Conservation (phyloP, 1,140 invertebrate genomes). For the Ostrea edulis region DNA sequence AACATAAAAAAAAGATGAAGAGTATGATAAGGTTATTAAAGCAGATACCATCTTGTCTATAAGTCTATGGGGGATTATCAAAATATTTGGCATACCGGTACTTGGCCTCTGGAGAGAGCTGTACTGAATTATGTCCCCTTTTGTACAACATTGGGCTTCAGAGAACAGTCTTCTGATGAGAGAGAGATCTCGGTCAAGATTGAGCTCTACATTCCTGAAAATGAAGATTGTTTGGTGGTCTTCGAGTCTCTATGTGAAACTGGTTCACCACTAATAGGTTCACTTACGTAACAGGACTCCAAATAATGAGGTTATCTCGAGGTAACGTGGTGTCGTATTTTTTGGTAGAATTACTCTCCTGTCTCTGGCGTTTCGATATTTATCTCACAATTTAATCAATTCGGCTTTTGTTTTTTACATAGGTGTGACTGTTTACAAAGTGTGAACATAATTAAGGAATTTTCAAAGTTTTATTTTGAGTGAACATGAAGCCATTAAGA, state of each 20-base stretch:
- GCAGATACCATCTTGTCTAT: neutral
- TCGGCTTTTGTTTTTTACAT: neutral
- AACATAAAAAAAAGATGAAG: neutral
- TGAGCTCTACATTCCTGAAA: neutral
- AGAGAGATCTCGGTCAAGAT: neutral
- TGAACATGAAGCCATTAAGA: neutral
- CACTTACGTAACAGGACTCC: neutral
- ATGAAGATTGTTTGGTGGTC: neutral
- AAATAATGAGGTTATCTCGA: neutral
- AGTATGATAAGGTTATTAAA: neutral
- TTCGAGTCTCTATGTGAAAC: neutral
- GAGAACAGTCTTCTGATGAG: neutral
- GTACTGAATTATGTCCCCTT: neutral
- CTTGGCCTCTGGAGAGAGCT: neutral
- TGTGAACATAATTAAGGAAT: neutral
- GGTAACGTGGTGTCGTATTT: neutral
- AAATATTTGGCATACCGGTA: neutral
- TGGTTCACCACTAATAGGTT: neutral
- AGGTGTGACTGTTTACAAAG: conserved; percentile 8
- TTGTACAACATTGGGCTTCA: neutral
- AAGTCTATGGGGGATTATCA: neutral
- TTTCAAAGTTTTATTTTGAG: neutral
- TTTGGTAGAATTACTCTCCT: neutral
- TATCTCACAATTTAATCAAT: neutral
- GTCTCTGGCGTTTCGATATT: neutral